Conservation (phyloP, 2,888 invertebrate species). For the Drosophila barbarae region DNA sequence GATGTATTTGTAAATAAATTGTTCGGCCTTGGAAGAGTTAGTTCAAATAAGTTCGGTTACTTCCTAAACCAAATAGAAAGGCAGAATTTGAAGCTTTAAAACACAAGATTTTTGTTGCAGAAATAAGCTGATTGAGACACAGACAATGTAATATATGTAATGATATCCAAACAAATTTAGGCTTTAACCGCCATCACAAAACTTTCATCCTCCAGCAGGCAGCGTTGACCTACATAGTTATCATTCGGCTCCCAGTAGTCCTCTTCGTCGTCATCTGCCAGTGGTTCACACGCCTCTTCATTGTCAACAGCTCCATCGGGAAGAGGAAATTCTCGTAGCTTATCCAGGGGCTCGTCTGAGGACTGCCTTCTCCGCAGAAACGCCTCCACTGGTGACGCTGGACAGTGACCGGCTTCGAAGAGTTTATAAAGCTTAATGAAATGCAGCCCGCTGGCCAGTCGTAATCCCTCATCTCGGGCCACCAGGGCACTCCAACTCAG, state of each 20-base stretch:
- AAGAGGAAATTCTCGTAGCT: conserved; percentile 54
- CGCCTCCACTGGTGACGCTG: conserved; percentile 45
- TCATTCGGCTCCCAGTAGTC: conserved; percentile 79
- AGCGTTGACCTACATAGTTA: conserved; percentile 76
- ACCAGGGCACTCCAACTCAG: conserved; percentile 77
- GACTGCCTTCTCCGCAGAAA: conserved; percentile 39
- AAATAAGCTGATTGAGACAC: background rate
- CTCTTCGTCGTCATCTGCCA: conserved; percentile 70
- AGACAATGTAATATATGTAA: background rate
- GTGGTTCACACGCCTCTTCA: conserved; percentile 53
- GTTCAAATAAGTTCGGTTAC: no score
- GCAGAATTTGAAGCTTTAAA: background rate
- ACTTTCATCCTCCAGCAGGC: conserved; percentile 77
- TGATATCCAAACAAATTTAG: conserved; percentile 39
- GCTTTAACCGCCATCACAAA: conserved; percentile 68
- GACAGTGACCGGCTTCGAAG: conserved; percentile 77
- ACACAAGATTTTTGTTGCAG: background rate
- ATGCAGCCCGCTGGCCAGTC: conserved; percentile 74
- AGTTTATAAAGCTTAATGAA: conserved; percentile 78
- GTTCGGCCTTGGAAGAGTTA: background rate
- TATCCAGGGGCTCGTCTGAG: conserved; percentile 25
- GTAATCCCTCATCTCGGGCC: conserved; percentile 59
- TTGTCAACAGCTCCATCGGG: conserved; percentile 42
- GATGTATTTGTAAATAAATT: background rate
- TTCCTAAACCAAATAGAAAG: background rate